These are phyloP conservation scores for Atethmia centrago DNA, from an alignment of 2,888 invertebrate genomes.

Conservation along the genomic window DNA sequence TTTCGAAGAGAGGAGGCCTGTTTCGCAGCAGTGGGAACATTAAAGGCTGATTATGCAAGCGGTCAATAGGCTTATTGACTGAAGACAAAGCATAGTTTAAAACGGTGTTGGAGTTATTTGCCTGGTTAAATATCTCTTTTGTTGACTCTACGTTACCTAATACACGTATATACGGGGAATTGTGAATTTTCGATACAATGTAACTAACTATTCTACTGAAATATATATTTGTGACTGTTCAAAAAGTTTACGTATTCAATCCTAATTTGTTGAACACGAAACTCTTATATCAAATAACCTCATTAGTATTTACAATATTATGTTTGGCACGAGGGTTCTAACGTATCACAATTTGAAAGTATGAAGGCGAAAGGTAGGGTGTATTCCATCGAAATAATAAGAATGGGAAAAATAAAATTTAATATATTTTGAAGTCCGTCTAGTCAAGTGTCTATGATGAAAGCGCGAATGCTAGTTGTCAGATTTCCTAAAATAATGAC, in stretches of 20 bases:
- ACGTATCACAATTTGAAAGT: slow-evolving; percentile 72
- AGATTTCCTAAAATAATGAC: background rate
- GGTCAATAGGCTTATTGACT: too few relatives aligned
- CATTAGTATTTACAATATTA: slow-evolving; percentile 67
- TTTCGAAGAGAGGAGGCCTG: too few relatives aligned
- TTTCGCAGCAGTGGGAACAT: too few relatives aligned
- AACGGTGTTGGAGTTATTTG: background rate
- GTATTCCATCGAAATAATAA: slow-evolving; percentile 3
- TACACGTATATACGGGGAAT: slow-evolving; percentile 21
- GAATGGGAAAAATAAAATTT: background rate
- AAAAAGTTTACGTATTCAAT: slow-evolving; percentile 40
- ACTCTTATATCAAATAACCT: slow-evolving; percentile 61
- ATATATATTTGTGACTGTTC: slow-evolving; percentile 43
- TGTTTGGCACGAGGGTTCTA: slow-evolving; percentile 74
- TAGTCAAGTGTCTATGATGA: background rate
- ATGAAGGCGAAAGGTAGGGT: slow-evolving; percentile 57
- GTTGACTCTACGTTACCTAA: slow-evolving; percentile 17
- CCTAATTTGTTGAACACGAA: slow-evolving; percentile 61
- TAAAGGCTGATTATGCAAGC: too few relatives aligned
- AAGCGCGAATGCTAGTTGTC: background rate
- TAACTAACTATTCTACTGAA: slow-evolving; percentile 47
- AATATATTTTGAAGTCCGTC: background rate
- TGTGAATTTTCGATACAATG: slow-evolving; percentile 25
- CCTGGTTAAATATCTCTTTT: slow-evolving; percentile 6
- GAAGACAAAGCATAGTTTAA: background rate